These are phyloP conservation scores for Zosterops japonicus DNA, from an alignment of 2,113 vertebrate species.

Conservation along the genomic window DNA sequence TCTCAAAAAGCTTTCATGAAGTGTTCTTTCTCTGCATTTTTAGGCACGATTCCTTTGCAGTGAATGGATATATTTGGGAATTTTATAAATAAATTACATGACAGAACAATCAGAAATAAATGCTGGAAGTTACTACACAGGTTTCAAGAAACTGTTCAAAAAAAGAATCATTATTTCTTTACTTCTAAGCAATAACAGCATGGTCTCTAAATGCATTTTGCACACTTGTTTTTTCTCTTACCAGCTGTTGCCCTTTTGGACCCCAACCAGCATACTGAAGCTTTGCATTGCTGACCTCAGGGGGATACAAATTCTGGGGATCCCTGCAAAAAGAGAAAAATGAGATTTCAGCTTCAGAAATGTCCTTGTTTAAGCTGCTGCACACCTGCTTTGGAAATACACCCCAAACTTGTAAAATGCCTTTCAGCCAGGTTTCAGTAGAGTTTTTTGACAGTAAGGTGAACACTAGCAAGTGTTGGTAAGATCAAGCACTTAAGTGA, in stretches of 20 bases:
- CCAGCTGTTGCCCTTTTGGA: slow-evolving; percentile 93
- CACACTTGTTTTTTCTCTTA: slow-evolving; percentile 72
- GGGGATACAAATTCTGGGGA: slow-evolving; percentile 91
- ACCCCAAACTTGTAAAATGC: background rate
- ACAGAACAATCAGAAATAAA: background rate
- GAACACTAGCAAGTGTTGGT: background rate
- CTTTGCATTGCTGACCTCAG: slow-evolving; percentile 91
- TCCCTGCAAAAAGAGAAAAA: slow-evolving; percentile 79
- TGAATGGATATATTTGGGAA: background rate
- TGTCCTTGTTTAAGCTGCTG: background rate
- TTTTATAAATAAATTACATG: background rate
- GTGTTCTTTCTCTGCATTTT: background rate
- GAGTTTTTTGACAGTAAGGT: background rate
- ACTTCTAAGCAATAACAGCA: background rate
- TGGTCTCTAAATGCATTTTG: background rate
- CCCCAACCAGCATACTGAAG: slow-evolving; percentile 98
- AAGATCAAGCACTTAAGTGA: background rate
- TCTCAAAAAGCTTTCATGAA: background rate
- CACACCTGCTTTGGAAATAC: background rate
- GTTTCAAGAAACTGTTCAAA: background rate
- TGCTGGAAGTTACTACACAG: background rate
- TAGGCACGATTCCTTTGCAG: background rate
- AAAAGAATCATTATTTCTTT: background rate
- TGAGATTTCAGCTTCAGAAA: background rate
- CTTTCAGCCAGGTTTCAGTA: background rate